These are phyloP conservation scores for Semaprochilodus insignis DNA, from an alignment of 2,797 vertebrate species.

Conservation along the genomic window DNA sequence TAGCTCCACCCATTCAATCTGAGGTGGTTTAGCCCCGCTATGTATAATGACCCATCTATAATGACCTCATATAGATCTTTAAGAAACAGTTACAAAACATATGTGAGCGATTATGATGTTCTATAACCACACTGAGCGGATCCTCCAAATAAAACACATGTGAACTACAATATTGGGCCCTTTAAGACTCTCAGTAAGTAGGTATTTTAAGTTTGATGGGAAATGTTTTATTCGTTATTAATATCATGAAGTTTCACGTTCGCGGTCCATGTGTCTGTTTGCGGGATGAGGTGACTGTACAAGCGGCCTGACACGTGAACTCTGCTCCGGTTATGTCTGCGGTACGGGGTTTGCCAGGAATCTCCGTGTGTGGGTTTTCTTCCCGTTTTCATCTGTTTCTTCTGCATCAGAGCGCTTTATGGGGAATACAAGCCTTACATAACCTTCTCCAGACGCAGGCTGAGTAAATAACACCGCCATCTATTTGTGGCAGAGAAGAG, in stretches of 20 bases:
- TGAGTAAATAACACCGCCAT: neutral
- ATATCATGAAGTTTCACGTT: neutral
- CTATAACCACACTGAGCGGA: too few relatives aligned
- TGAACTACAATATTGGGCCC: too few relatives aligned
- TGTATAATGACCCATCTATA: too few relatives aligned
- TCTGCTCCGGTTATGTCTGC: neutral
- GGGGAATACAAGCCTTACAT: neutral
- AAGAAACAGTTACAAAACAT: too few relatives aligned
- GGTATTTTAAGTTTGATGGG: too few relatives aligned
- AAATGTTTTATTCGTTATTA: too few relatives aligned
- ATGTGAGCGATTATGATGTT: too few relatives aligned
- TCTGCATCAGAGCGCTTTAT: neutral
- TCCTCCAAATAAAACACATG: too few relatives aligned
- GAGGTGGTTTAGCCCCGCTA: too few relatives aligned
- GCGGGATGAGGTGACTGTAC: neutral
- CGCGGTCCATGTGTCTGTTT: neutral
- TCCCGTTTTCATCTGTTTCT: neutral
- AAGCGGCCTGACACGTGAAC: neutral
- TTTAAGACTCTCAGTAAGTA: too few relatives aligned
- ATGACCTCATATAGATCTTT: too few relatives aligned
- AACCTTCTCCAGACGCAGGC: neutral
- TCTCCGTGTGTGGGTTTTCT: neutral
- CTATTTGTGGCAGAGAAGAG: neutral
- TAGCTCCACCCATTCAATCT: too few relatives aligned
- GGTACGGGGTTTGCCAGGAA: neutral